Base-by-base conservation (phyloP, 1,140 invertebrate species). In the Bombus haemorrhoidalis region DNA sequence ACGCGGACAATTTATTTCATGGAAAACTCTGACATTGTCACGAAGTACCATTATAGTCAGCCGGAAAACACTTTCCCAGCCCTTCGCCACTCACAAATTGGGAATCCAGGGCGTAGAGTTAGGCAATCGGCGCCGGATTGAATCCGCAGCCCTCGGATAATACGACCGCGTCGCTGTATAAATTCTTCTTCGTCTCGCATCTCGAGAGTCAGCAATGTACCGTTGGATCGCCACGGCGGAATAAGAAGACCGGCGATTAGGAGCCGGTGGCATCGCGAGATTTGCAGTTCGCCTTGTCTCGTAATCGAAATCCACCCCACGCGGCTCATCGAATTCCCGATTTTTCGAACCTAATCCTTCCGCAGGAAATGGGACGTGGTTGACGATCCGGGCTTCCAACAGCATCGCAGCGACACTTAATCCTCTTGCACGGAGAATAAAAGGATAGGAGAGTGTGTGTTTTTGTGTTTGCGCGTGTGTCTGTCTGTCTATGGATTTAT, bases 311-410 rank as follows among this genome's bases (percentile, higher is more conserved):
- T 41, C 34, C 47, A 53, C 64, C 18, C 18, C 62, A 25, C 39
- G n/a, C 15, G 41, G 28, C 53, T 62, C 39, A 72, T 80, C 66
- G 76, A 72, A 71, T 85, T 25, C 9, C 5, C 69, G 59, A 81
- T 57, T 85, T 81, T 81, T 85, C 71, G 25, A 57, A 22, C 41
- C 59, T 81, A 81, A 85, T 85, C 83, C 76, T 80, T 73, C 41
- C 39, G 47, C 41, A 47, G 83, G 77, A 80, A 85, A 80, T 85
- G 77, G 77, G 28, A 85, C 68, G 53, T 53, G 83, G 57, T 32
- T 39, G 75, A 80, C 83, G 76, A 69, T 0, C 53, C 12, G 15
- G 59, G n/a, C 10, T 53, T 22, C 18, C 34, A 78, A 39, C 43
- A 8, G 73, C 47, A 47, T 74, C 71, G 39, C 39, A 13, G 64